Evolutionary conservation across 2,113 vertebrate genomes (phyloP).

Genomic region (Rana temporaria): DNA sequence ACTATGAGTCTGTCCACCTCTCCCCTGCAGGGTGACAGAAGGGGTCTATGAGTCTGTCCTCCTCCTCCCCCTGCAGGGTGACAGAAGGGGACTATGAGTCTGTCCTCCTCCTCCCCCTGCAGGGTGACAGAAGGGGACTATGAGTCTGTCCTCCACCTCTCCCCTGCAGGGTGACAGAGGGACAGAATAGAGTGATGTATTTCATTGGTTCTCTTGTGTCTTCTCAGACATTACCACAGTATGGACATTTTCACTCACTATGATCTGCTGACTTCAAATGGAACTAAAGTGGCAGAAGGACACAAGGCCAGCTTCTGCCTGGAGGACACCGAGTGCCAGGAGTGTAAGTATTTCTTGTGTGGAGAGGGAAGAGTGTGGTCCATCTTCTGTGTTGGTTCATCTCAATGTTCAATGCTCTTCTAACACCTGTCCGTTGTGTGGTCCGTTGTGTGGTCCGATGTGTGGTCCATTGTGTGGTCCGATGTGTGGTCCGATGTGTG

Average conservation of each 20-base stretch:
- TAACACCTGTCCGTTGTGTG: too few relatives aligned
- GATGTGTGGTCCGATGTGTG: too few relatives aligned
- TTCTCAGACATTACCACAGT: slow-evolving; percentile 93
- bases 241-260: slow-evolving; percentile 99
- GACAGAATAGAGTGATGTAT: background rate
- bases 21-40: too few relatives aligned
- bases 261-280: slow-evolving; percentile 88
- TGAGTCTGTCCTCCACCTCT: background rate
- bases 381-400: too few relatives aligned
- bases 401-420: too few relatives aligned
- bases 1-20: too few relatives aligned
- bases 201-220: background rate
- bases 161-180: background rate
- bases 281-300: slow-evolving; percentile 93
- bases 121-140: background rate
- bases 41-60: too few relatives aligned
- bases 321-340: slow-evolving; percentile 91
- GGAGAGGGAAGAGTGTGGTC: background rate
- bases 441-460: too few relatives aligned
- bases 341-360: slow-evolving; percentile 73
- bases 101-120: too few relatives aligned
- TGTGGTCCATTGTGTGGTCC: too few relatives aligned
- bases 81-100: too few relatives aligned
- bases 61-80: too few relatives aligned
- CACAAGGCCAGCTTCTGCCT: slow-evolving; percentile 99